phyloP scores from a whole-genome alignment of 2,797 vertebrate genomes.

The Enteromius thamalakanensis region DNA sequence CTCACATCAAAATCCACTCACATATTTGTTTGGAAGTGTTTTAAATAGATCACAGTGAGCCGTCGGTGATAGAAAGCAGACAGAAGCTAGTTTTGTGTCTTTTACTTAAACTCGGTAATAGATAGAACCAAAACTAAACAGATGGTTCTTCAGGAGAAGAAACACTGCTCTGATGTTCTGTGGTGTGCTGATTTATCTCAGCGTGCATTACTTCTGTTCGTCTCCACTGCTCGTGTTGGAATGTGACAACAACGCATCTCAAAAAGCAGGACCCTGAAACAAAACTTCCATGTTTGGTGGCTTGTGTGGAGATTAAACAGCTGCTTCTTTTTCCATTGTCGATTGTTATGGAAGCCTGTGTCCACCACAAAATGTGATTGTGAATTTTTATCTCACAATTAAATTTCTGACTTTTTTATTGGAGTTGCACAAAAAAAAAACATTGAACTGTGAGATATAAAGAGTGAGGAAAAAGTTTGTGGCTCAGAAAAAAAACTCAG shows the following conservation, averaged over 20 bases:
- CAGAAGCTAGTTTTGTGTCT: not conserved
- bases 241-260: constrained; percentile 10
- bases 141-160: not conserved
- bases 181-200: constrained; percentile 22
- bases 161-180: not conserved
- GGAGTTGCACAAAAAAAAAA: too few species aligned
- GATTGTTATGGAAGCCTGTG: not conserved
- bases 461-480: too few species aligned
- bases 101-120: not conserved
- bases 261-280: constrained; percentile 28
- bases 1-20: too few species aligned
- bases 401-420: not conserved
- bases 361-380: not conserved
- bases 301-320: not conserved
- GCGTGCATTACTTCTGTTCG: constrained; percentile 1
- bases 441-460: too few species aligned
- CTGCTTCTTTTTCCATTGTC: not conserved
- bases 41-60: not conserved
- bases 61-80: not conserved
- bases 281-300: constrained; percentile 50
- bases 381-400: not conserved
- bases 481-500: too few species aligned
- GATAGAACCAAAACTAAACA: not conserved
- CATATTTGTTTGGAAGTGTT: too few species aligned
- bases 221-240: constrained; percentile 2